Evolutionary conservation across 2,113 vertebrate species (phyloP), one percentile per base, ranked within the genome.

Genomic region (Centrocercus urophasianus): DNA sequence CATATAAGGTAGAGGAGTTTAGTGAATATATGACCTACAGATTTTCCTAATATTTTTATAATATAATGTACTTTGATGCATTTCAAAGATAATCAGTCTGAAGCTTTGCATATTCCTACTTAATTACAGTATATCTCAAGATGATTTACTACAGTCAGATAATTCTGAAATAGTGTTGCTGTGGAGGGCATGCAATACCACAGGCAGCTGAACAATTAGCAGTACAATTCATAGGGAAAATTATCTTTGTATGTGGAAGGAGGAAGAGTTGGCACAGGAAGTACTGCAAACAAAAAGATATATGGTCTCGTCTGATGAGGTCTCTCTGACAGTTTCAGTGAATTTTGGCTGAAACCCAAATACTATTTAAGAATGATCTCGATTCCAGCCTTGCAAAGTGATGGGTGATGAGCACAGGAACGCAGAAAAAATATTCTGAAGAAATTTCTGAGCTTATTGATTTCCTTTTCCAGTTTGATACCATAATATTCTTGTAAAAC

Each of bases 1-100:
- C 95, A 91, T 95, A 89, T 73, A 95, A 93, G 91, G 94, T 93
- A 93, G 84, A 89, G 50, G 59, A 95, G 74, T 95, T 94, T 94
- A 83, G 90, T 87, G 89, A 96, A 94, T 88, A 83, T 89, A 92
- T 89, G 85, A 95, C 92, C 91, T 94, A 83, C 70, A 94, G 79
- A 91, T 94, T 96, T 90, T 90, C 80, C 82, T 90, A 83, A 70
- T 96, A 86, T 74, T 42, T 91, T 57, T 74, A 80, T 45, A 86
- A 96, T 82, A 86, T 72, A 93, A 91, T 77, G 67, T 90, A 96
- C 81, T 93, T 92, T 95, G 93, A 96, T 97, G 94, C 76, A 83
- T 96, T 96, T 92, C 76, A 93, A 80, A 97, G 96, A 97, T 97
- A 95, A 94, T 97, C 92, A 94, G 77, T n/a, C 81, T 93, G 92